Evolutionary conservation across 2,797 vertebrate species (phyloP), one percentile per base, ranked within the genome.

Genomic region (Acipenser oxyrinchus): DNA sequence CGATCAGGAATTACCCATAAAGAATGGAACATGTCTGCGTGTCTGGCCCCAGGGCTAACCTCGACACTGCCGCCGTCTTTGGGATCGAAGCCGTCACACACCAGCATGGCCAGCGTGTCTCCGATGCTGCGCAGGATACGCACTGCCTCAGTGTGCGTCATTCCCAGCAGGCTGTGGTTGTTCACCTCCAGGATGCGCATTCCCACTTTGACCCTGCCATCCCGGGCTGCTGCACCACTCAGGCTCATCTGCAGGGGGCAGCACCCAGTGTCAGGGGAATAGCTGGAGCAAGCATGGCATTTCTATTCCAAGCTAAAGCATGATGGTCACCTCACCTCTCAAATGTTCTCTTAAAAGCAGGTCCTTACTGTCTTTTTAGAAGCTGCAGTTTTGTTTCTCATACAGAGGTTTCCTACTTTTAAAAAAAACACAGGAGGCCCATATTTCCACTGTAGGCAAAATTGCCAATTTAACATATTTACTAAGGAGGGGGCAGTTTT

Each of bases 181-280:
- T 97, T 95, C 84, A 99, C 97, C 81, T 99, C 97, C 60, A 99
- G 89, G 77, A 99, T 96, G 3, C 97, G 82, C 91, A 97, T 89
- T 0, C 96, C 97, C 7, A 95, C 89, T 10, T 82, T 79, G 67
- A 99, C 88, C 0, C 95, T 86, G 0, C 88, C 90, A 0, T 99
- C 97, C 0, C 96, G 87, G 0, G 94, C 95, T 0, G 95, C 95
- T 0, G 94, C 96, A 0, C 96, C 97, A 0, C 74, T 83, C 0
- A 93, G 93, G 82, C 95, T 99, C 78, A 99, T 95, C 97, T 99
- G 68, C 1, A 23, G 12, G 18, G 51, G 13, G 65, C 48, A 48
- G 9, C 49, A 18, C 48, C 12, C 12, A 60, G 7, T 4, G 49
- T 23, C 10, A 1, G 9, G 12, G 12, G 15, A 8, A 18, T 8